A percentile compares a stretch with the other conserved stretches of the same genome.
Conservation (phyloP, 2,113 vertebrate genomes). For the mouse (Mus musculus) region GRCm39 chr11:78169501-78170000, state of each 20-base stretch:
- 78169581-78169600: not conserved
- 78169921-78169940: conserved; percentile 98
- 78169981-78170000: conserved; percentile 96
- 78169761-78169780: not conserved
- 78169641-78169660: conserved; percentile 41
- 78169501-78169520: not conserved
- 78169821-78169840: conserved; percentile 38
- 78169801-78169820: not conserved
- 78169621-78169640: conserved; percentile 37
- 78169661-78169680: conserved; percentile 45
- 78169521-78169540: not conserved
- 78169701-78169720: not conserved
- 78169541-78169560: not conserved
- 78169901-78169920: conserved; percentile 98
- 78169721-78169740: not conserved
- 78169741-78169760: not conserved
- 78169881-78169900: conserved; percentile 99
- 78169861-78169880: conserved; percentile 90
- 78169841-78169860: not conserved
- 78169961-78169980: conserved; percentile 96
- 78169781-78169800: not conserved
- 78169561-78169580: not conserved
- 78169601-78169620: conserved; percentile 3
- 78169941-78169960: conserved; percentile 97
- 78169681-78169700: conserved; percentile 23